A percentile compares a stretch with the other conserved stretches of the same genome.
Evolutionary conservation across 1,140 invertebrate genomes (phyloP).

Genomic region (Eumeta japonica): DNA sequence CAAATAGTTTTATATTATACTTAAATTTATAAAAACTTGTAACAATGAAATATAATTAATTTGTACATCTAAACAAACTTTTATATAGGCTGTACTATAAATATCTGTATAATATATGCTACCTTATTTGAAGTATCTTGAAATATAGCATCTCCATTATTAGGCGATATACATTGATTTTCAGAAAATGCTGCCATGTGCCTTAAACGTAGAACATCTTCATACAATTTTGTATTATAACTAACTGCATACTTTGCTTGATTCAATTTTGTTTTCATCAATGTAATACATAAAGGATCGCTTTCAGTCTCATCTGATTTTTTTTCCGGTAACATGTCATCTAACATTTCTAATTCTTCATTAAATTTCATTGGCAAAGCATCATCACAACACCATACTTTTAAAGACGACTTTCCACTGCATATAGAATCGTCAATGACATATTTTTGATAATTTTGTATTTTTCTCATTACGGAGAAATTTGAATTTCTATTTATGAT

Average conservation of each 20-base stretch:
- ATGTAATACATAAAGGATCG: no score
- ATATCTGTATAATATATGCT: no score
- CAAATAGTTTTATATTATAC: no score
- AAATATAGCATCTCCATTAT: slow-evolving; percentile 16
- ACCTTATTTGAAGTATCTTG: slow-evolving; percentile 19
- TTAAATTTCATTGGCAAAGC: slow-evolving; percentile 30
- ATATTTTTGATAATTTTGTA: slow-evolving; percentile 21
- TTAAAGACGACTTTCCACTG: slow-evolving; percentile 23
- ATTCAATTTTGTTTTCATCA: slow-evolving; percentile 27
- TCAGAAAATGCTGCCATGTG: slow-evolving; percentile 23
- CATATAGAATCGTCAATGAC: slow-evolving; percentile 23
- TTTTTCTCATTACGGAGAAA: no score
- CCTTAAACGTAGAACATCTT: slow-evolving; percentile 24
- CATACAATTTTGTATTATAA: slow-evolving; percentile 26
- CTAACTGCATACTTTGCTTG: slow-evolving; percentile 29
- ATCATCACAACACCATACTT: slow-evolving; percentile 25
- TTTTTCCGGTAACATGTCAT: no score
- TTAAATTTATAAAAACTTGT: no score
- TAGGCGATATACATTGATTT: slow-evolving; percentile 21
- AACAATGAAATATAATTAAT: no score
- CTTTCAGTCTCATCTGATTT: no score
- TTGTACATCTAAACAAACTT: no score
- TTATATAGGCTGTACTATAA: no score
- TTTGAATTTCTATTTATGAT: slow-evolving; percentile 30
- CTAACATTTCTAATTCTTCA: slow-evolving; percentile 25